phyloP scores from a whole-genome alignment of 2,113 vertebrate species.

The Megaptera novaeangliae region DNA sequence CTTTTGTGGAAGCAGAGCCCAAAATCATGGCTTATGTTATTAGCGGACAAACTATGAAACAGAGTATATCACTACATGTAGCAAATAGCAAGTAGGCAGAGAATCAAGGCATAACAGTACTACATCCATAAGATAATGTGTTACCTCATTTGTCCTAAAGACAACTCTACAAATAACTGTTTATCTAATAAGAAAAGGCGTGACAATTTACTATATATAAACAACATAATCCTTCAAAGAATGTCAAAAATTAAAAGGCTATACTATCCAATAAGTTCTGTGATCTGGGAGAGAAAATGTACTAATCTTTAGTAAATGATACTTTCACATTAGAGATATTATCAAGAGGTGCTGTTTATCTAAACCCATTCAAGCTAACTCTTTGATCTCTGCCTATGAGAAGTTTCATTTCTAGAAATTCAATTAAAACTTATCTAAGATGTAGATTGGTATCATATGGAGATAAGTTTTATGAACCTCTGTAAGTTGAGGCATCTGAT shows the following conservation, averaged over 20 bases:
- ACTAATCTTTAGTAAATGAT: background rate
- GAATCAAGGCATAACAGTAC: background rate
- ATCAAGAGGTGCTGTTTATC: background rate
- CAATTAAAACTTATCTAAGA: background rate
- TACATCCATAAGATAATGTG: background rate
- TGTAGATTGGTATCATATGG: background rate
- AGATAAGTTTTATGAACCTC: background rate
- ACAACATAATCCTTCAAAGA: background rate
- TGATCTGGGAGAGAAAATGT: background rate
- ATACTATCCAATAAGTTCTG: background rate
- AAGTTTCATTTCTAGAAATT: slow-evolving; percentile 26
- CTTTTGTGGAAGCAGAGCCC: background rate
- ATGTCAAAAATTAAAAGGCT: slow-evolving; percentile 8
- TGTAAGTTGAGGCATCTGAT: slow-evolving; percentile 29
- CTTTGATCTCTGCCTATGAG: background rate
- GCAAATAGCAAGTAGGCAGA: background rate
- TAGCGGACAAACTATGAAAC: background rate
- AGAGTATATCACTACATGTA: background rate
- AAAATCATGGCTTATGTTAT: background rate
- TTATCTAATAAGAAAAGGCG: background rate
- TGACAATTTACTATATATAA: background rate
- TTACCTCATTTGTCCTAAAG: background rate
- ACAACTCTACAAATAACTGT: background rate
- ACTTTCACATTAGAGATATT: background rate
- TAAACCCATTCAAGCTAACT: background rate